Percentiles rank a stretch among this genome's conserved stretches.
phyloP scores from a whole-genome alignment of 2,797 vertebrate species.

The Falco concolor region DNA sequence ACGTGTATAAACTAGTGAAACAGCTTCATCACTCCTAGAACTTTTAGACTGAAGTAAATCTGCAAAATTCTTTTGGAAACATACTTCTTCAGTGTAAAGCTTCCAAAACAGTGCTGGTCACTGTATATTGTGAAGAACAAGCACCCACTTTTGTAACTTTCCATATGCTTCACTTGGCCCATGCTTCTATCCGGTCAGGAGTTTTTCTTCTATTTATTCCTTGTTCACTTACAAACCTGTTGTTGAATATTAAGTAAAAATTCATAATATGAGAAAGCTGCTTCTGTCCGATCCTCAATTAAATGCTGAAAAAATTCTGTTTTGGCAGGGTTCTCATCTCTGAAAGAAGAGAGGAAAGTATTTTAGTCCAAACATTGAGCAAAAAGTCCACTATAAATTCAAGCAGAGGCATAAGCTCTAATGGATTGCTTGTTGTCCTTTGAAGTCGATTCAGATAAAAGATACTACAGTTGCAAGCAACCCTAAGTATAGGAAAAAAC shows the following conservation, averaged over 20 bases:
- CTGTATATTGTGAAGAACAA: not conserved
- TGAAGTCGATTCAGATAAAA: not conserved
- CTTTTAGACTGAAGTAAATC: constrained; percentile 48
- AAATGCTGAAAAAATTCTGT: constrained; percentile 88
- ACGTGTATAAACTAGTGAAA: constrained; percentile 57
- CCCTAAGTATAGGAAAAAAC: not conserved
- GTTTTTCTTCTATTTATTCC: not conserved
- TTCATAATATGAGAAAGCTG: constrained; percentile 91
- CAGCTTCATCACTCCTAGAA: constrained; percentile 21
- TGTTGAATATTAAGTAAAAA: constrained; percentile 93
- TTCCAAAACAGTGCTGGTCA: constrained; percentile 17
- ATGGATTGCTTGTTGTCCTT: not conserved
- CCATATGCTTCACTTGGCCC: constrained; percentile 29
- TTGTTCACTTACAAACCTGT: constrained; percentile 87
- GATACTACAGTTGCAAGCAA: not conserved
- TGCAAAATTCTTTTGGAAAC: constrained; percentile 16
- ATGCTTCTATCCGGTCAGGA: not conserved
- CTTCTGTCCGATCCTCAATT: constrained; percentile 91
- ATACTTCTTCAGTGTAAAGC: constrained; percentile 27
- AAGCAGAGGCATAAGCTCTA: not conserved
- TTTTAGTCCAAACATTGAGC: not conserved
- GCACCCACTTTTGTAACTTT: not conserved
- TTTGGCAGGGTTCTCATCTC: constrained; percentile 87
- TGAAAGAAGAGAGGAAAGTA: constrained; percentile 58
- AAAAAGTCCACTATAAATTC: not conserved